Evolutionary conservation across 2,888 invertebrate genomes (phyloP), one percentile per base, ranked within the genome.

Genomic region (Metellina segmentata): DNA sequence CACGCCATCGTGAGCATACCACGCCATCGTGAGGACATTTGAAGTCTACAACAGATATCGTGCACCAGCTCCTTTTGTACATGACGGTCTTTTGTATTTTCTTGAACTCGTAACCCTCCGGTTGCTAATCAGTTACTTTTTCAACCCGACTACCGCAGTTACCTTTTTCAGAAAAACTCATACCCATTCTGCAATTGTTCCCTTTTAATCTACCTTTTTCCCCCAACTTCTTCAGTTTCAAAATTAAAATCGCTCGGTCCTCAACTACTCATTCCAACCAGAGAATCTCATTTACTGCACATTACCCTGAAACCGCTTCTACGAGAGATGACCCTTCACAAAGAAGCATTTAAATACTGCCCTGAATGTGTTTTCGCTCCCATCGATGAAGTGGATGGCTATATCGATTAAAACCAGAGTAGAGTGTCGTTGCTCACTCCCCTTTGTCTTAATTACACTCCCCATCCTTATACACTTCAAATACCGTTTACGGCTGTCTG

Each of bases 401-500:
- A 19, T 86, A 89, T 89, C 81, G 89, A 82, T 89, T 89, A 82
- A 89, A 81, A 81, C 61, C 51, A 34, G 71, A 4, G 34, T 2
- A 34, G 34, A 87, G 86, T 87, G 86, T 79, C 48, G 70, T n/a
- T 52, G 70, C 49, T 8, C 61, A 48, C 53, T 81, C 81, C 70
- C 49, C 19, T 34, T 34, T 34, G 81, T 81, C 88, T 81, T 89
- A 89, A 89, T 89, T 89, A 89, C 89, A 52, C 69, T 53, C n/a
- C 70, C 61, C 19, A 72, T 19, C 49, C 20, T 20, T n/a, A 34
- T 51, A 86, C 74, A 75, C 81, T 51, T 77, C 61, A 74, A 74
- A 89, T 75, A 89, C 53, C 88, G 70, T 81, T 89, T 81, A 89
- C 81, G 81, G 72, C 89, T 89, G 89, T 89, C 81, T 69, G 75